Base-by-base conservation (phyloP, 2,797 vertebrate genomes). In the Scomberomorus guttatus region DNA sequence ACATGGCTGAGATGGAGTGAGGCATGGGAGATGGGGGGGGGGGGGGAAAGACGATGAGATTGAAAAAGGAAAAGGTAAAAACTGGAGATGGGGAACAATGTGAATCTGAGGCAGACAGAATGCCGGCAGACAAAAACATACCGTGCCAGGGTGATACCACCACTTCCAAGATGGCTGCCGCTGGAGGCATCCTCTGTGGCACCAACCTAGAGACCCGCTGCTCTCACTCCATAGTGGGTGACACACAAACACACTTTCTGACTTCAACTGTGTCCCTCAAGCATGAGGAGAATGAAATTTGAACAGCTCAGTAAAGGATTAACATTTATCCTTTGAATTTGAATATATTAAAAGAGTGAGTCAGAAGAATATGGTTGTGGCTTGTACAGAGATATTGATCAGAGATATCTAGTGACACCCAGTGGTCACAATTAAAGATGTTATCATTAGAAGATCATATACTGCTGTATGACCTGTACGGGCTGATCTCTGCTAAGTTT, bases 321-420 rank as follows among this genome's bases (percentile, higher is more conserved):
- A 56, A 62, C 75, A 56, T 77, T 65, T 39, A 71, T 81, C 15
- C 78, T 80, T 52, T 75, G 20, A 73, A 91, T 89, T 57, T 83
- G 72, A 87, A 90, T 85, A 87, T 51, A 71, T 80, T 80, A 76
- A 81, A 81, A 86, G 42, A 72, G 48, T 29, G 75, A 78, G 74
- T 65, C 79, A 74, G 69, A 68, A 62, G 65, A 84, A 82, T 27
- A 44, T 71, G 63, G 69, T 48, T 51, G 73, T 48, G 74, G 59
- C 77, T 81, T 70, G 24, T 59, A 66, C 59, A 77, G 67, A 93
- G 92, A 93, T 93, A 94, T 92, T 87, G 90, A 94, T 93, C 92
- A 93, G 92, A 86, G 92, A 91, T 90, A 87, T 93, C 90, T 93
- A 90, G 92, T 92, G 93, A 93, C 92, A 93, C 90, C 92, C 83